phyloP scores from a whole-genome alignment of 1,140 invertebrate species.

The Cydia pomonella region DNA sequence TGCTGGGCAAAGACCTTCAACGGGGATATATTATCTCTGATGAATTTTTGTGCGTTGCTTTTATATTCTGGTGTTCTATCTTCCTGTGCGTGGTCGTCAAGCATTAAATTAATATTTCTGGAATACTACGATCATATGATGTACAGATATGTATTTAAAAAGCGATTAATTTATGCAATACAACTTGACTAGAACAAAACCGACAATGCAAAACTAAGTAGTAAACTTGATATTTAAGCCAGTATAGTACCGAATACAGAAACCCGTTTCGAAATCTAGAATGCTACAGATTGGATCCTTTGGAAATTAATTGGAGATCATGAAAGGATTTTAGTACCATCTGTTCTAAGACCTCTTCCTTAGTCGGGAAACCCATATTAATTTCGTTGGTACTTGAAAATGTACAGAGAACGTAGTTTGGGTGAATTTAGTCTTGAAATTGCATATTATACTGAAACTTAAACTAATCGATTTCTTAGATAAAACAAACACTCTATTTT shows the following conservation, averaged over 20 bases:
- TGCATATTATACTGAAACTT: too few species aligned
- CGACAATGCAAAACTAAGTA: background rate
- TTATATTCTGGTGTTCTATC: too few species aligned
- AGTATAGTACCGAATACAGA: background rate
- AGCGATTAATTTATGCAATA: background rate
- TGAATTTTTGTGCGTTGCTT: too few species aligned
- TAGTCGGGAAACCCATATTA: slow-evolving; percentile 16
- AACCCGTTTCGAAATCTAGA: background rate
- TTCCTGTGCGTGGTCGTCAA: background rate
- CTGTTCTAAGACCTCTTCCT: slow-evolving; percentile 6
- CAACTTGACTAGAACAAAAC: background rate
- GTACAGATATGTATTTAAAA: background rate
- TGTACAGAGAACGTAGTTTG: background rate
- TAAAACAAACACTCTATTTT: too few species aligned
- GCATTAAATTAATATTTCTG: background rate
- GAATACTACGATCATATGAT: background rate
- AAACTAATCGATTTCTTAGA: too few species aligned
- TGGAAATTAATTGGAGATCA: slow-evolving; percentile 18
- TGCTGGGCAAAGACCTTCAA: background rate
- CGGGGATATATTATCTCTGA: too few species aligned
- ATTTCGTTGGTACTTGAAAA: slow-evolving; percentile 1
- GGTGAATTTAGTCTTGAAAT: background rate
- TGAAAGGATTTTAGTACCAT: slow-evolving; percentile 1
- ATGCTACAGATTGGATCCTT: slow-evolving; percentile 6
- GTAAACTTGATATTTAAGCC: background rate